phyloP scores from a whole-genome alignment of 1,140 invertebrate species.

The Heterodera carotae region DNA sequence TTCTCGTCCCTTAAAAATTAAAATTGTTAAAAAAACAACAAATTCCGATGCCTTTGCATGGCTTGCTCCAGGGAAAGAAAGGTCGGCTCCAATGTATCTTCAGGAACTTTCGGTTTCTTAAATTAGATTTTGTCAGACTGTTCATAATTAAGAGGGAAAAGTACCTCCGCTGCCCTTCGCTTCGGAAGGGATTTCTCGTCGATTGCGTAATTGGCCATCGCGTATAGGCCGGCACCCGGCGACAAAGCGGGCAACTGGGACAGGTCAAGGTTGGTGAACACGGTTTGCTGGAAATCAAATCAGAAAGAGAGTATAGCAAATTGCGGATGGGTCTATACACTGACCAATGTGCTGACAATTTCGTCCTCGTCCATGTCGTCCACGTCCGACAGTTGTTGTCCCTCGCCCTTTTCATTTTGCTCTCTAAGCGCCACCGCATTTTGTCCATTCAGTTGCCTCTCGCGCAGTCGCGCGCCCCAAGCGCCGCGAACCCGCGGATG shows the following conservation, averaged over 20 bases:
- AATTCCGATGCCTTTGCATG: constrained; percentile 18
- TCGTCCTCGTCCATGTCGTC: neutral
- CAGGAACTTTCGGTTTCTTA: constrained; percentile 16
- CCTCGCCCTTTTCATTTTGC: neutral
- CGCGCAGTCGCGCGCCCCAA: neutral
- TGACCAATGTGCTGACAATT: neutral
- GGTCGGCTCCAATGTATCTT: constrained; percentile 29
- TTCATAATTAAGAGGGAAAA: neutral
- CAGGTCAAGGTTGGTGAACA: constrained; percentile 30
- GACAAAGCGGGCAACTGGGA: constrained; percentile 37
- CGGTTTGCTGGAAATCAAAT: constrained; percentile 16
- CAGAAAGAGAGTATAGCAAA: too few relatives aligned
- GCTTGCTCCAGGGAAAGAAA: constrained; percentile 24
- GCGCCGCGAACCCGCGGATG: neutral
- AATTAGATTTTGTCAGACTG: neutral
- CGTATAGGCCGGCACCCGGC: constrained; percentile 27
- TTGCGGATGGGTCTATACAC: too few relatives aligned
- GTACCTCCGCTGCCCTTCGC: neutral
- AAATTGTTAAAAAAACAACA: constrained; percentile 27
- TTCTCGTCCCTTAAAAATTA: constrained; percentile 25
- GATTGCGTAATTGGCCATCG: constrained; percentile 41
- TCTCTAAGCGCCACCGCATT: neutral
- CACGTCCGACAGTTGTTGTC: neutral
- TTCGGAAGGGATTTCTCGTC: constrained; percentile 36
- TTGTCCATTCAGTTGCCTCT: neutral